Evolutionary conservation across 2,888 invertebrate genomes (phyloP), one percentile per base, ranked within the genome.

Genomic region (Drosophila borborema): DNA sequence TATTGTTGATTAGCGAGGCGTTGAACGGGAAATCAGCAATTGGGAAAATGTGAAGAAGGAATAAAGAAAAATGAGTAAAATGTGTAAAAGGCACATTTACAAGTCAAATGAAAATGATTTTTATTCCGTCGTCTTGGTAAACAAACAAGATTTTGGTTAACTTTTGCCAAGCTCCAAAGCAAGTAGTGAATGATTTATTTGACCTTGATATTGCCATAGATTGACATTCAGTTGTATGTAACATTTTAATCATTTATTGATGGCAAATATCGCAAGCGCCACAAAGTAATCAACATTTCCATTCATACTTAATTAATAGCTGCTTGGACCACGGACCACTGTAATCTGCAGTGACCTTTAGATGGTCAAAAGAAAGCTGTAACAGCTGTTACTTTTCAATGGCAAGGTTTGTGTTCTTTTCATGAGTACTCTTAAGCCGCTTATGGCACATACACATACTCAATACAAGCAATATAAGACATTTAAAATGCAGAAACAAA

Each of bases 1-100:
- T 77, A 66, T 77, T 77, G 64, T 77, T 77, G 73, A 77, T 69
- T 77, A 73, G 77, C 63, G 60, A 60, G 23, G 51, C 65, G 43
- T 46, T 69, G 63, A 64, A 46, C 49, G 23, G 59, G 48, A 76
- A 63, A 60, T 48, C 40, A 31, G 51, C 51, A 41, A 41, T 41
- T 41, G 41, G 41, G n/a, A 2, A 41, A 41, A 41, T n/a, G 41
- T 41, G 41, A 41, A n/a, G 8, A 38, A 18, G 40, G 28, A 40
- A n/a, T 5, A 40, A 46, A 10, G 48, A 23, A 48, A 23, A 59
- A 55, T 46, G 36, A 10, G 51, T 3, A 23, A 45, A 56, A 55
- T 46, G 36, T 9, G 51, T 3, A 23, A 45, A 56, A 23, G 28
- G 38, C 48, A 36, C 53, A 65, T 65, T 68, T 77, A 63, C 59